Percentiles rank a stretch among this genome's conserved stretches.
Evolutionary conservation across 2,113 vertebrate genomes (phyloP).

Genomic region (Oreochromis aureus): DNA sequence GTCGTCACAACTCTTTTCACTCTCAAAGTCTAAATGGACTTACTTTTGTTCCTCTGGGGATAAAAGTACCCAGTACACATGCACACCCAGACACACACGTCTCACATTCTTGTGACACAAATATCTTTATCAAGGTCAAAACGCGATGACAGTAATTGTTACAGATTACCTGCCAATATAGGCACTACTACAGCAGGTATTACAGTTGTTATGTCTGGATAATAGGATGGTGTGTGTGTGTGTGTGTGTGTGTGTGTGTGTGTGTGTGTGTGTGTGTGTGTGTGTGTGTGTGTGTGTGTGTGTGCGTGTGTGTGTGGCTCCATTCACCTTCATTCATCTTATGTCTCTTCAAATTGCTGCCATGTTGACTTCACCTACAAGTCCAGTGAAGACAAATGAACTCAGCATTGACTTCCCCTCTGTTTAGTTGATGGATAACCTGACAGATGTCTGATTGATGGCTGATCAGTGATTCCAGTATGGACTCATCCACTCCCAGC

Average conservation of each 20-base stretch:
- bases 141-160: background rate
- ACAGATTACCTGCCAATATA: background rate
- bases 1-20: background rate
- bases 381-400: conserved; percentile 13
- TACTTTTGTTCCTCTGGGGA: background rate
- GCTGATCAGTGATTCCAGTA: background rate
- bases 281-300: background rate
- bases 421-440: background rate
- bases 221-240: background rate
- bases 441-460: background rate
- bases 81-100: background rate
- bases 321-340: background rate
- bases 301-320: background rate
- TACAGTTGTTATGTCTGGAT: background rate
- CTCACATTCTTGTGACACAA: background rate
- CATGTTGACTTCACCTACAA: background rate
- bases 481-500: background rate
- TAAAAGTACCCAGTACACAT: background rate
- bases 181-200: background rate
- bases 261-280: background rate
- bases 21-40: background rate
- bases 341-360: background rate
- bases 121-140: background rate
- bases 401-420: conserved; percentile 2
- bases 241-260: background rate